Percentiles rank a stretch among this genome's conserved stretches.
phyloP scores from a whole-genome alignment of 2,113 vertebrate genomes.

The Rutilus rutilus region DNA sequence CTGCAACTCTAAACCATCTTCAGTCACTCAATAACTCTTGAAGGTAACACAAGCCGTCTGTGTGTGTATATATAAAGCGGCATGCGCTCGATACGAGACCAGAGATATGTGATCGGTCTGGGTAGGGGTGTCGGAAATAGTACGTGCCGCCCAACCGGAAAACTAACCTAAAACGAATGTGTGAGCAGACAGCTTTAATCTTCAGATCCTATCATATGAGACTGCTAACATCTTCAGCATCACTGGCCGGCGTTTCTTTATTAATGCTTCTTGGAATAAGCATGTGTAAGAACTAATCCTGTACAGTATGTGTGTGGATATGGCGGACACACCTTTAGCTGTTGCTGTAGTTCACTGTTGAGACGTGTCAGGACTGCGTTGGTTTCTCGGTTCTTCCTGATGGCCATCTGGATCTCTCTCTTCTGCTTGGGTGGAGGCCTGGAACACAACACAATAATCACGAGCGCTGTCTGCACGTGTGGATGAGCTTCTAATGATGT shows the following conservation, averaged over 20 bases:
- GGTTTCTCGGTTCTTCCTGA: slow-evolving; percentile 94
- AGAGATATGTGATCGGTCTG: background rate
- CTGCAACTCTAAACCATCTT: slow-evolving; percentile 24
- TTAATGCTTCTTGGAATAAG: slow-evolving; percentile 15
- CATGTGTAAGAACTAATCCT: background rate
- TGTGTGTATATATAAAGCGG: slow-evolving; percentile 16
- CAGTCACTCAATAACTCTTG: slow-evolving; percentile 17
- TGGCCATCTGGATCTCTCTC: slow-evolving; percentile 91
- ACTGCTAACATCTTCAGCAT: background rate
- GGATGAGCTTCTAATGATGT: background rate
- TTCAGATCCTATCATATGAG: background rate
- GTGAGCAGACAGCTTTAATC: slow-evolving; percentile 1
- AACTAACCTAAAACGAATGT: background rate
- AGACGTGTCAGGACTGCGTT: slow-evolving; percentile 92
- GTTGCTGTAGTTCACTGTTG: slow-evolving; percentile 96
- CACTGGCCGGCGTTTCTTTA: background rate
- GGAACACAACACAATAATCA: slow-evolving; percentile 56
- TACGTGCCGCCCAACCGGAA: slow-evolving; percentile 2
- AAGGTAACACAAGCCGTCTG: background rate
- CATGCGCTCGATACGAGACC: background rate
- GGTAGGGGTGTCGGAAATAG: background rate
- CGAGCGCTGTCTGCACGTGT: background rate
- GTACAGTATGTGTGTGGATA: slow-evolving; percentile 3
- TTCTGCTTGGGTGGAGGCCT: slow-evolving; percentile 90
- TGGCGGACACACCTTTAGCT: slow-evolving; percentile 85